Evolutionary conservation across 1,140 invertebrate genomes (phyloP).

Genomic region (Littorina saxatilis): DNA sequence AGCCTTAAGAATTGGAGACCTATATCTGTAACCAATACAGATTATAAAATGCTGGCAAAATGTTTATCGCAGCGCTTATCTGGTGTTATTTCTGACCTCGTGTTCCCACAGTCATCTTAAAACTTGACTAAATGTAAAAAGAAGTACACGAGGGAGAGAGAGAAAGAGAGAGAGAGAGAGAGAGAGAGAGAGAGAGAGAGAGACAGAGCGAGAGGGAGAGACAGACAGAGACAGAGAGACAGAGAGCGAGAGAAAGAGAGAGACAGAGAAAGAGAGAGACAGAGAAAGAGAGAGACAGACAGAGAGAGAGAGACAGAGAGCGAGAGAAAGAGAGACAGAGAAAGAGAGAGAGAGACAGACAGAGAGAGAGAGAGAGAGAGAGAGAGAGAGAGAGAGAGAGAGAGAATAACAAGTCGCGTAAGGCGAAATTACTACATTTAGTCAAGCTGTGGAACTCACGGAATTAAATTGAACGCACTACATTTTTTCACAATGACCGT

Average conservation of each 20-base stretch:
- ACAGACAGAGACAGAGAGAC: background rate
- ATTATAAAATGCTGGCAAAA: too few species aligned
- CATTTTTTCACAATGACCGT: too few species aligned
- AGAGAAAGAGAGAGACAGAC: background rate
- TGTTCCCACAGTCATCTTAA: conserved; percentile 50
- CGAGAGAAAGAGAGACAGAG: background rate
- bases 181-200: conserved; percentile 17
- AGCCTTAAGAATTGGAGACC: too few species aligned
- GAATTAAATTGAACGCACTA: too few species aligned
- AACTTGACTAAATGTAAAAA: conserved; percentile 6
- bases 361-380: background rate
- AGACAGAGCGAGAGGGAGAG: background rate
- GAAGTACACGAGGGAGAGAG: background rate
- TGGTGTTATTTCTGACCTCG: too few species aligned
- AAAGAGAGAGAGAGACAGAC: background rate
- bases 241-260: background rate
- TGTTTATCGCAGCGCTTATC: too few species aligned
- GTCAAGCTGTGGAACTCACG: too few species aligned
- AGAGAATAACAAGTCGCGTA: too few species aligned
- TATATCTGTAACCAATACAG: too few species aligned
- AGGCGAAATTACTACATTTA: too few species aligned
- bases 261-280: background rate
- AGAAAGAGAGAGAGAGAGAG: background rate
- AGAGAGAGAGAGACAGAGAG: background rate
- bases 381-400: too few species aligned